These are phyloP conservation scores for Micronycteris hirsuta DNA, from an alignment of 2,113 vertebrate species.

Conservation along the genomic window DNA sequence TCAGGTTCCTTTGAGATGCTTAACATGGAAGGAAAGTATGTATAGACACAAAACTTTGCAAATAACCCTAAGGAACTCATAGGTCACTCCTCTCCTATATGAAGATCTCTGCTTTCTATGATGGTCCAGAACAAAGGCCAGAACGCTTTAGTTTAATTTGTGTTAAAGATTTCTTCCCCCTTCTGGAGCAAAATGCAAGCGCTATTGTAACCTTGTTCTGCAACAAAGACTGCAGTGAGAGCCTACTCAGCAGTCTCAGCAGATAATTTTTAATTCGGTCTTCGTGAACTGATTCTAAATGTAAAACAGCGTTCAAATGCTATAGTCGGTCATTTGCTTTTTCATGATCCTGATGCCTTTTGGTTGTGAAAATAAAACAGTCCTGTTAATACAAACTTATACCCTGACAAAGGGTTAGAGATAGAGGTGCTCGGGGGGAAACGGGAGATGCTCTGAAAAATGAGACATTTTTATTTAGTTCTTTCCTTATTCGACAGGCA, in stretches of 20 bases:
- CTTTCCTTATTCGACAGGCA: conserved; percentile 17
- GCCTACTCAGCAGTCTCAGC: conserved; percentile 20
- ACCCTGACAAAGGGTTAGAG: background rate
- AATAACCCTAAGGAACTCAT: background rate
- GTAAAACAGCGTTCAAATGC: conserved; percentile 6
- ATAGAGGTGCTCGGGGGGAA: background rate
- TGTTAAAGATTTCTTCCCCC: background rate
- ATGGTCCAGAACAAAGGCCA: background rate
- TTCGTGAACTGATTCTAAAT: conserved; percentile 36
- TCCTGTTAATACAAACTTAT: conserved; percentile 16
- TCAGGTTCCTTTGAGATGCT: background rate
- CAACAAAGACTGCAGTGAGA: background rate
- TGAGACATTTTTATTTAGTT: background rate
- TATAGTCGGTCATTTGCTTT: conserved; percentile 37
- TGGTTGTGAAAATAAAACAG: conserved; percentile 45
- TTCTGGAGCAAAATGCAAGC: background rate
- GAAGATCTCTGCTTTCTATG: background rate
- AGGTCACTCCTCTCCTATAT: background rate
- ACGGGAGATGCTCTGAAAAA: no score
- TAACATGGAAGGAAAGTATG: background rate
- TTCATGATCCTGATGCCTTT: conserved; percentile 51
- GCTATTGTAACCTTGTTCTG: conserved; percentile 11
- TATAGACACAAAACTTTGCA: background rate
- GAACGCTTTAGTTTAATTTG: background rate
- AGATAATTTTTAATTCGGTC: conserved; percentile 6